Evolutionary conservation across 2,888 invertebrate species (phyloP), one percentile per base, ranked within the genome.

Genomic region (Sesia bembeciformis): DNA sequence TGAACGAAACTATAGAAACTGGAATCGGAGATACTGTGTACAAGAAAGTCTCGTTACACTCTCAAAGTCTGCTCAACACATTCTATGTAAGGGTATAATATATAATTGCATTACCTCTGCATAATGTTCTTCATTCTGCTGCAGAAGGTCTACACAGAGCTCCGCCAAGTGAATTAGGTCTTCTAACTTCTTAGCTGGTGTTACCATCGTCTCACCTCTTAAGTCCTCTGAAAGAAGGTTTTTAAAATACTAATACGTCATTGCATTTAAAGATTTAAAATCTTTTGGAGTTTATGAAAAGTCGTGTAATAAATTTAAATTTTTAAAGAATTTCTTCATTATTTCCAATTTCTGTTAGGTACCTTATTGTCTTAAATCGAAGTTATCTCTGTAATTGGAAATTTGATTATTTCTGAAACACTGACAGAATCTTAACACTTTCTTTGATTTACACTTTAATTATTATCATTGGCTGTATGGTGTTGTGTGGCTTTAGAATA

Each of bases 71-170:
- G 54, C 53, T 57, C 23, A 2, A 46, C 4, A 8, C 23, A 3
- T 46, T 46, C 59, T 57, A 55, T 54, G 52, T 54, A 55, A 53
- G 8, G 49, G 40, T 73, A 88, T 53, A 8, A 49, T 6, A 38
- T 2, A 49, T 8, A 7, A 8, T 38, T 8, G 39, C 42, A 53
- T 90, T 93, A 99, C 99, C 97, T 99, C 99, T 63, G 99, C 98
- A 88, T 99, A 99, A 83, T 99, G 98, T 85, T 99, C 99, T 91
- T 99, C 99, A 80, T 99, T 99, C 87, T 99, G 99, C 84, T 99
- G 99, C 61, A 99, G 90, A 49, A 99, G 92, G 83, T 99, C 99
- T 54, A 99, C 98, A 88, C 99, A 99, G 51, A 99, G 92, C 81
- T 99, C 99, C 7, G 99, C 98, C 64, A 99, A 92, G 79, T 97